Evolutionary conservation across 2,888 invertebrate species (phyloP), one percentile per base, ranked within the genome.

Genomic region (Drosophila barbarae): DNA sequence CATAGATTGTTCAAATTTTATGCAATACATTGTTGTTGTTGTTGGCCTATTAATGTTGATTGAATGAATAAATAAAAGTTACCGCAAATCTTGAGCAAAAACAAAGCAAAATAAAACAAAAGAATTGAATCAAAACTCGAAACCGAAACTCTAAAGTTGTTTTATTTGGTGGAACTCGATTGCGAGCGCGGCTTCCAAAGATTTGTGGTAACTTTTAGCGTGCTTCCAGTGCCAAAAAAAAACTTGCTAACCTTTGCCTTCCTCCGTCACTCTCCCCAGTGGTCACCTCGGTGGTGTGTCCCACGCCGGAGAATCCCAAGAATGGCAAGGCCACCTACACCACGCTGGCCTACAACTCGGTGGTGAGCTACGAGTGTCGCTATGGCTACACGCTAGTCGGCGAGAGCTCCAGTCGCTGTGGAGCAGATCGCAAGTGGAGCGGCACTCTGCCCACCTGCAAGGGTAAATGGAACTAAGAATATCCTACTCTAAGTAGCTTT

Each of bases 351-450:
- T 99, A 97, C 92, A 98, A 98, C 89, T 96, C 98, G 0, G 94
- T 97, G 66, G 97, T 98, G 23, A 95, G 95, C 51, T 99, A 99
- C 90, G 96, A 97, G 87, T 99, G 99, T 91, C 95, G 96, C 86
- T 96, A 97, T 86, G 98, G 98, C 10, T 98, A 95, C 90, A 94
- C 95, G 66, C 92, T 99, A 68, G 93, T 96, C 9, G 99, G 99
- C 1, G 95, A 96, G 72, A 93, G 94, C 13, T 97, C 97, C 3
- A 92, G 99, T 76, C 91, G 96, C 44, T 99, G 99, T 89, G 96
- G 97, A 1, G 96, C 98, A 0, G 97, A 98, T 89, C 94, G 95
- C 87, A 95, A 95, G 87, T 99, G 99, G 99, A 95, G 96, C 23
- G 98, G 98, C 36, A 91, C 93, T n/a, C 93, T 95, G 78, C 98